Conservation (phyloP, 1,140 invertebrate species). For the Apis florea region DNA sequence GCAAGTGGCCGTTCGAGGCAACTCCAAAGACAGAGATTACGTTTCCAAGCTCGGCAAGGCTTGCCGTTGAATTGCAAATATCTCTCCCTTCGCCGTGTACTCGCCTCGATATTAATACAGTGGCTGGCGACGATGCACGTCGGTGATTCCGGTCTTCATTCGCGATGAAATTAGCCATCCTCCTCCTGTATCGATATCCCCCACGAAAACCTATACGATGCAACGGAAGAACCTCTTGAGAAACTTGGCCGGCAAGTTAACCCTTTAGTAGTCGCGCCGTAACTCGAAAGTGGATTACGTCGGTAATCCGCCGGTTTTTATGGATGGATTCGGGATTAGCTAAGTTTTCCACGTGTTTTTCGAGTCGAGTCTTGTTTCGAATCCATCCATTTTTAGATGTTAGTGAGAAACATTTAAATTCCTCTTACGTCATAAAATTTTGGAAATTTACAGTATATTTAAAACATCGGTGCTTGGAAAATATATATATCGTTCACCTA, state of each 20-base stretch:
- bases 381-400: no score
- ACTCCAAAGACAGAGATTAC: constrained; percentile 16
- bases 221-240: not conserved
- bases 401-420: no score
- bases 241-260: not conserved
- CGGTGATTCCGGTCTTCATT: not conserved
- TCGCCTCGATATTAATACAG: not conserved
- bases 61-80: constrained; percentile 19
- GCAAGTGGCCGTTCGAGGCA: constrained; percentile 2
- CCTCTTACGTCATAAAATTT: no score
- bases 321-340: not conserved
- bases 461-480: no score
- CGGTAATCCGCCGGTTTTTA: constrained; percentile 5
- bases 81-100: not conserved
- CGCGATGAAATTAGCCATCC: not conserved
- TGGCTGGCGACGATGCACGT: not conserved
- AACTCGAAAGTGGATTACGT: constrained; percentile 4
- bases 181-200: not conserved
- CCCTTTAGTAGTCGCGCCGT: constrained; percentile 6
- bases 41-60: not conserved
- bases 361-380: not conserved
- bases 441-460: no score
- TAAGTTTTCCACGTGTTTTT: not conserved
- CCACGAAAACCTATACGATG: not conserved
- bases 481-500: no score